Evolutionary conservation across 2,113 vertebrate species (phyloP).

Genomic region (Cettia cetti): DNA sequence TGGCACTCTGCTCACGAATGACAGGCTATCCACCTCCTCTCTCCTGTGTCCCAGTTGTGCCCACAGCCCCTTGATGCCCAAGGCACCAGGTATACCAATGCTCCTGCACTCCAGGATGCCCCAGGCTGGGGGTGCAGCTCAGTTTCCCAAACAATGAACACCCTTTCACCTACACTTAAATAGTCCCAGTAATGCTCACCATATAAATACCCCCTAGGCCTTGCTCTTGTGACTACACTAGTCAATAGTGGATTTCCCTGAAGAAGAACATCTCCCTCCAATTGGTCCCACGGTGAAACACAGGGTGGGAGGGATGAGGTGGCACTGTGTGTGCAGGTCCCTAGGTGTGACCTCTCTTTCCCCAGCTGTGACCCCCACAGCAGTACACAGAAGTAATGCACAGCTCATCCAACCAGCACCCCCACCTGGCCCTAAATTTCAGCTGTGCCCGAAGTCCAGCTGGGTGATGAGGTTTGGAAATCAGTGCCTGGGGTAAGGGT

Average conservation of each 20-base stretch:
- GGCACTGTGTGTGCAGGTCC: neutral
- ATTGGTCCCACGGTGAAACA: neutral
- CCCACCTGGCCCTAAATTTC: neutral
- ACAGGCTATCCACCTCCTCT: neutral
- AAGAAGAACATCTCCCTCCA: neutral
- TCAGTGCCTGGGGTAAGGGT: no score
- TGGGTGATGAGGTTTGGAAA: no score
- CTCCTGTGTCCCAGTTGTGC: neutral
- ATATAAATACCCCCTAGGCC: neutral
- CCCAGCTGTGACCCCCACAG: neutral
- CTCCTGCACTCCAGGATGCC: neutral
- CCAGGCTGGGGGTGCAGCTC: neutral
- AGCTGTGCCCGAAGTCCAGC: neutral
- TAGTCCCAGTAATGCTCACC: neutral
- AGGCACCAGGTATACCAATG: neutral
- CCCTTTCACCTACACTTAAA: neutral
- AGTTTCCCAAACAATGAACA: neutral
- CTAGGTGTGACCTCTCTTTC: neutral
- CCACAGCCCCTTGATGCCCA: rapidly evolving
- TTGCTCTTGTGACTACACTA: neutral
- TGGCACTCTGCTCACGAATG: neutral
- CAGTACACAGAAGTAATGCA: neutral
- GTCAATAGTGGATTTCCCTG: neutral
- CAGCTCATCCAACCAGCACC: neutral
- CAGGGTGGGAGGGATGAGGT: neutral